Evolutionary conservation across 2,888 invertebrate genomes (phyloP), one percentile per base, ranked within the genome.

Genomic region (Oscheius sp.): DNA sequence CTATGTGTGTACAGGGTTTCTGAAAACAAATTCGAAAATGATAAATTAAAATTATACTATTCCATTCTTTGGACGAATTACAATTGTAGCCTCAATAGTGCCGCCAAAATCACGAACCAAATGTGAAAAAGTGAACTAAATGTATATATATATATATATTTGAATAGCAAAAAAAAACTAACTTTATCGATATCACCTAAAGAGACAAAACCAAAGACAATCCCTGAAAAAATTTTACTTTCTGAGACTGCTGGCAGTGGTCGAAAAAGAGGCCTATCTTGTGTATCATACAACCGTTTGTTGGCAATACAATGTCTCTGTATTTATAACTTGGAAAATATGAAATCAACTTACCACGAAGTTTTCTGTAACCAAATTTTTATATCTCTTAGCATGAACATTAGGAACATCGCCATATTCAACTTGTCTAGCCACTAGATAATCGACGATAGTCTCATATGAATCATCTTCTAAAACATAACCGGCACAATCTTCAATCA

Each of bases 1-100:
- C 29, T 2, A 65, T 29, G 33, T 65, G 65, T 20, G 65, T 65
- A 50, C 65, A 65, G 15, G 65, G 65, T 12, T 31, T 27, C 61
- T 61, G 17, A 61, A 61, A 23, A 42, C 25, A 23, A 39, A 23
- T 4, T 20, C 17, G 20, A 37, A 5, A 58, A 8, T 37, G 2
- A 6, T 8, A 33, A 20, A 5, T 34, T 2, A 33, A 57, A 20
- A 25, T 34, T 37, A 20, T 42, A 61, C 61, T 5, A 65, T 50
- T 12, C 52, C 52, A 33, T 65, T 25, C 20, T 27, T 29, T 17
- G 50, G 50, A 10, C 50, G 34, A 33, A 52, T 25, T 3, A 65
- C 65, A 10, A 65, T 52, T 10, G 50, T 17, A 6, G 50, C 39
- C 37, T 65, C 65, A 2, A 52, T 29, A 2, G 2, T 6, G 29